phyloP scores from a whole-genome alignment of 2,113 vertebrate genomes.

The Chinchilla lanigera region DNA sequence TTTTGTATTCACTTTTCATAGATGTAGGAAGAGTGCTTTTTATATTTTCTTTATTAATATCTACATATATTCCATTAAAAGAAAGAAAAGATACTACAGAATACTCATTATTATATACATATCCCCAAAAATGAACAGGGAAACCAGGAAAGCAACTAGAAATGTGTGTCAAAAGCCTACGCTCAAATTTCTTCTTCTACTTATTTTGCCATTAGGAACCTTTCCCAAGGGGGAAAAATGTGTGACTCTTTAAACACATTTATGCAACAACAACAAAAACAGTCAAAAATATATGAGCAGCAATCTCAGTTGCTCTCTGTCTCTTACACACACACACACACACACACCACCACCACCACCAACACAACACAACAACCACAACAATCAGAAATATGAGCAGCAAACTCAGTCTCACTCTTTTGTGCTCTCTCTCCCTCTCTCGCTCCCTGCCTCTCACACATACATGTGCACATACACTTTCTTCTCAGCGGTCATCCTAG shows the following conservation, averaged over 20 bases:
- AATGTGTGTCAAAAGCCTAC: background rate
- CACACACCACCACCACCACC: background rate
- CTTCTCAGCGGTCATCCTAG: background rate
- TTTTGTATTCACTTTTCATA: background rate
- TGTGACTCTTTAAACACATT: background rate
- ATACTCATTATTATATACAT: background rate
- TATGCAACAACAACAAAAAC: background rate
- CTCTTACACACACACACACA: background rate
- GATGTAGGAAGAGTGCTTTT: background rate
- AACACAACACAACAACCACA: background rate
- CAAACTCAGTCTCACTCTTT: background rate
- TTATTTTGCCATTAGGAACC: background rate
- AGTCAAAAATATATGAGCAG: background rate
- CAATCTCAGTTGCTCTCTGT: background rate
- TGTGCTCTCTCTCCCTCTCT: background rate
- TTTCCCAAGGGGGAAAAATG: constrained; percentile 11
- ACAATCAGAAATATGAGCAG: background rate
- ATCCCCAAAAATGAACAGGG: constrained; percentile 25
- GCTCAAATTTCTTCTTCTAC: background rate
- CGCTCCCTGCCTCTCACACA: background rate
- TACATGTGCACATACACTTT: background rate
- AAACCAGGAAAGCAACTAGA: constrained; percentile 53
- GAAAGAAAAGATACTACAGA: background rate
- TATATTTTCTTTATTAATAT: background rate
- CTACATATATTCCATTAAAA: background rate